Percentiles rank a stretch among this genome's conserved stretches.
phyloP scores from a whole-genome alignment of 2,797 vertebrate species.

The Antennarius maculatus region DNA sequence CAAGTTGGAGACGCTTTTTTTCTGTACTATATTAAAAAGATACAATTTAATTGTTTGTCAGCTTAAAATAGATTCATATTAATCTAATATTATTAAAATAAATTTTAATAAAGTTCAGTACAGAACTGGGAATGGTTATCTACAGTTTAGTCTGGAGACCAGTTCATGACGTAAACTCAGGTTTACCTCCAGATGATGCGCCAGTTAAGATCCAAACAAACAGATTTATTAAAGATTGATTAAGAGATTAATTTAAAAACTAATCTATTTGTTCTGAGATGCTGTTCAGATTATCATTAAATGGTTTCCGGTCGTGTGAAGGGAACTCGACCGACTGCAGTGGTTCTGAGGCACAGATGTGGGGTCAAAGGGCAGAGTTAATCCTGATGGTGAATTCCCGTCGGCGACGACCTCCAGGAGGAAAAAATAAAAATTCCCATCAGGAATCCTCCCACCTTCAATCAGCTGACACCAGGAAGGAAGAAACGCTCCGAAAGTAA shows the following conservation, averaged over 20 bases:
- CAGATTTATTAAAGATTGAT: neutral
- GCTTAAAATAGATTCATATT: no score
- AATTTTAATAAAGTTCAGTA: no score
- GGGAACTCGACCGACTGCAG: constrained; percentile 69
- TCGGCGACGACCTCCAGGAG: constrained; percentile 35
- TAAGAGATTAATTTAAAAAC: neutral
- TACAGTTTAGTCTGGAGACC: no score
- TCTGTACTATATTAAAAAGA: no score
- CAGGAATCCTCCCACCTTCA: constrained; percentile 56
- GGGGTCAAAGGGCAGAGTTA: constrained; percentile 71
- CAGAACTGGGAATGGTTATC: no score
- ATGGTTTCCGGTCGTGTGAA: constrained; percentile 60
- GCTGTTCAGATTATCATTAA: constrained; percentile 59
- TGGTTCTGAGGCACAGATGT: constrained; percentile 68
- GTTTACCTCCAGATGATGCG: no score
- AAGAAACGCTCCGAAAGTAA: constrained; percentile 11
- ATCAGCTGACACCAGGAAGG: constrained; percentile 24
- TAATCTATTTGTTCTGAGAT: no score
- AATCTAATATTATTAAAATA: no score
- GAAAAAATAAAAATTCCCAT: constrained; percentile 43
- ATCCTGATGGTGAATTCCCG: constrained; percentile 65
- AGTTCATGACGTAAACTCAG: no score
- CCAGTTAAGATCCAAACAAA: neutral
- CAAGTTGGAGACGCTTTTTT: no score
- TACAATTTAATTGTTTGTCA: no score